Evolutionary conservation across 2,888 invertebrate genomes (phyloP), one percentile per base, ranked within the genome.

Genomic region (Eupsilia transversa): DNA sequence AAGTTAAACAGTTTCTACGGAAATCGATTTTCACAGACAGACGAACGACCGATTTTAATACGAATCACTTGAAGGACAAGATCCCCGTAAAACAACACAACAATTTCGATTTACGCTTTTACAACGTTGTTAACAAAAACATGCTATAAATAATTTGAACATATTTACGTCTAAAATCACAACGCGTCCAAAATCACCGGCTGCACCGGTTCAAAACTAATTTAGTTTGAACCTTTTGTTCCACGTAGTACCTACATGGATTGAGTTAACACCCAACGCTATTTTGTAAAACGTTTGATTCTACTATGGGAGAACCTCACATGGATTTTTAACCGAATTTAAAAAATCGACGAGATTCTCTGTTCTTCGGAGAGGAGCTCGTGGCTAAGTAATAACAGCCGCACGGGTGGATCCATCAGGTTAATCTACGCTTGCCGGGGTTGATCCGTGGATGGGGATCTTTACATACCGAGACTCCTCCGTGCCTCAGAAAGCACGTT

Each of bases 201-300:
- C 46, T 23, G 23, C 3, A 57, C 14, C 20, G 30, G n/a, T 72
- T 63, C n/a, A 74, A 72, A 63, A 57, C 23, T 72, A 72, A 72
- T 74, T 74, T 61, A 72, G 56, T 72, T 63, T 23, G 30, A 41
- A 41, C 46, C 63, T 72, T 72, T 74, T 57, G 63, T 46, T 72
- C 17, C 6, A 1, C 14, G 38, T 5, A n/a, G 35, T 43, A 33
- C n/a, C n/a, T n/a, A n/a, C 56, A n/a, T 38, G 38, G 63, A 57
- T 72, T 57, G 72, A 72, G 46, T 74, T 72, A 57, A 33, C 56
- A 63, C 61, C 30, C 17, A 20, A 46, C 38, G 49, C 41, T 72
- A 49, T 74, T 38, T 72, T 3, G n/a, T 56, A 60, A 70, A 69
- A 59, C 30, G 6, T 17, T 54, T 33, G 52, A 20, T 46, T 35